Base-by-base conservation (phyloP, 1,140 invertebrate genomes). In the Camponotus floridanus region DNA sequence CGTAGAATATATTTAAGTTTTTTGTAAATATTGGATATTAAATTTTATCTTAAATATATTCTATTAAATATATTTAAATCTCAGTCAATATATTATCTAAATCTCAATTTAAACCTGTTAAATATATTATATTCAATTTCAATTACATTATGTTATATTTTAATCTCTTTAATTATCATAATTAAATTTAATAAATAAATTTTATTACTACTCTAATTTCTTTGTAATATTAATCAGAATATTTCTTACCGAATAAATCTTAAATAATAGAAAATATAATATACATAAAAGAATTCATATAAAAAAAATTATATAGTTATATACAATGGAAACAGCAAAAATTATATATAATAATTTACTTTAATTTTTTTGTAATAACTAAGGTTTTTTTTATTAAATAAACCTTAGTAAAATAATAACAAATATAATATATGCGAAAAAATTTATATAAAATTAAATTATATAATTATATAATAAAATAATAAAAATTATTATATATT, bases 371-470 rank as follows among this genome's bases (percentile, higher is more conserved):
- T 42, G 18, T 59, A 39, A 1, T 73, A 59, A 26, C 0, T 15
- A 0, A 0, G 48, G 3, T 18, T 61, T n/a, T 26, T 26, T 42
- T 61, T 42, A 11, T 76, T 8, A 5, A 31, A 45, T 26, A 45
- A 61, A 39, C 18, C 3, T 76, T 39, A 39, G 26, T 42, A 42
- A 76, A 39, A 59, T 42, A 74, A 39, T 59, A 26, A 0, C 18
- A 26, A 15, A 9, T 45, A 45, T 9, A 18, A 42, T n/a, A n/a
- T 31, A 64, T 36, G 8, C 3, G 1, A 39, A 18, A 62, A 85
- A 65, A 87, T 80, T 42, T 86, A 73, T 36, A 59, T 76, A 62
- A 79, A 74, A 87, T 26, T 26, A 26, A 26, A 26, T 26, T 26
- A 26, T 26, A 26, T 26, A 70, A 70, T 48, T 48, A 70, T 81